Base-by-base conservation (phyloP, 2,113 vertebrate genomes). In the Seriola rivoliana region DNA sequence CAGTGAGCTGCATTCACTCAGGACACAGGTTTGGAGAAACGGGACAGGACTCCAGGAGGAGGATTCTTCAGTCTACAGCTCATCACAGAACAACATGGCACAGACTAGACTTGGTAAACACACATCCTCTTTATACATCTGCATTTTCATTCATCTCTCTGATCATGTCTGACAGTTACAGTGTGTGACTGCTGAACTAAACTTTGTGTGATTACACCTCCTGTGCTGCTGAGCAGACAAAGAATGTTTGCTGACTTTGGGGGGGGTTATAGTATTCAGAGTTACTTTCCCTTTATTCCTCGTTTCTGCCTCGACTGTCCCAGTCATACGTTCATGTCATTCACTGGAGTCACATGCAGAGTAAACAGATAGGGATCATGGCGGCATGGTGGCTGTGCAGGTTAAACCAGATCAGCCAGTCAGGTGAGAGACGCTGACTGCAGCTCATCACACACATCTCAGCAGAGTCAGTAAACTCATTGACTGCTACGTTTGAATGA, bases 331-430 rank as follows among this genome's bases (percentile, higher is more conserved):
- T 12, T 44, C 25, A 25, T 66, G 7, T 42, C 12, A 29, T 32
- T 4, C 19, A 32, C 46, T 44, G 5, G 40, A 50, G 42, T 78
- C 71, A 62, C 69, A 64, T 58, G 58, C n/a, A 44, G 21, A n/a
- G 29, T 42, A 72, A 65, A 69, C 46, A 48, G 71, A 80, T 46
- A 64, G 3, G 1, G 11, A 64, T 63, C 62, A 34, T 19, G 54
- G 70, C 63, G 42, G 57, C 50, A 36, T 68, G 50, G 5, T 64
- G 57, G 38, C 23, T 54, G 13, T 38, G 40, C 76, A 78, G 36
- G 86, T 71, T 40, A 48, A 88, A 85, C 91, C 55, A 50, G 91
- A 80, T 77, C 52, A 80, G 67, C 91, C 44, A 21, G 85, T 81
- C 25, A 57, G 65, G 32, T 50, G 16, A 19, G 44, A 71, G 34